phyloP scores from a whole-genome alignment of 2,113 vertebrate genomes.

The Protobothrops mucrosquamatus region DNA sequence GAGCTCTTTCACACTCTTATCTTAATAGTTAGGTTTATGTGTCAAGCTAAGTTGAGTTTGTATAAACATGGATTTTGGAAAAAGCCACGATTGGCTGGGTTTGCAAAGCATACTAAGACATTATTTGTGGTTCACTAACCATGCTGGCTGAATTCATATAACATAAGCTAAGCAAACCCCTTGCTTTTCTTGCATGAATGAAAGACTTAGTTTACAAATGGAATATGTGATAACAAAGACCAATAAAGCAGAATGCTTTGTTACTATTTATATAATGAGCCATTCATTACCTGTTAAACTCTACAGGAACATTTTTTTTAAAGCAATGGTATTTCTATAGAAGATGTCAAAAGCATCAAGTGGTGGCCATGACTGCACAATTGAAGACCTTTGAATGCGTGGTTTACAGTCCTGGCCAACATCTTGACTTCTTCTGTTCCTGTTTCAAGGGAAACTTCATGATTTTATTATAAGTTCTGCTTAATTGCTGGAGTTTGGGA shows the following conservation, averaged over 20 bases:
- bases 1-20: neutral
- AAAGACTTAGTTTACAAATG: neutral
- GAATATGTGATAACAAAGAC: accelerated
- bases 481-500: constrained; percentile 19
- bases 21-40: neutral
- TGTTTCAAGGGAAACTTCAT: constrained; percentile 26
- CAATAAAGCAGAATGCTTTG: neutral
- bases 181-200: neutral
- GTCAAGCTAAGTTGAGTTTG: neutral
- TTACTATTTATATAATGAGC: neutral
- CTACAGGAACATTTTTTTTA: neutral
- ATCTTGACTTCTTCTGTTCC: neutral
- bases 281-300: constrained; percentile 24
- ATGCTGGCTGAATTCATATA: neutral
- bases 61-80: neutral
- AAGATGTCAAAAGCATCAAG: neutral
- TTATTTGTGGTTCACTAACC: neutral
- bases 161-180: neutral
- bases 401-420: neutral
- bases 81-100: neutral
- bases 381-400: neutral
- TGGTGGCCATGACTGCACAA: neutral
- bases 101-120: neutral
- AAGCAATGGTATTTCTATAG: neutral
- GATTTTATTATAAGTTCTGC: constrained; percentile 31